Base-by-base conservation (phyloP, 2,888 invertebrate species). In the Drosophila neonasuta region DNA sequence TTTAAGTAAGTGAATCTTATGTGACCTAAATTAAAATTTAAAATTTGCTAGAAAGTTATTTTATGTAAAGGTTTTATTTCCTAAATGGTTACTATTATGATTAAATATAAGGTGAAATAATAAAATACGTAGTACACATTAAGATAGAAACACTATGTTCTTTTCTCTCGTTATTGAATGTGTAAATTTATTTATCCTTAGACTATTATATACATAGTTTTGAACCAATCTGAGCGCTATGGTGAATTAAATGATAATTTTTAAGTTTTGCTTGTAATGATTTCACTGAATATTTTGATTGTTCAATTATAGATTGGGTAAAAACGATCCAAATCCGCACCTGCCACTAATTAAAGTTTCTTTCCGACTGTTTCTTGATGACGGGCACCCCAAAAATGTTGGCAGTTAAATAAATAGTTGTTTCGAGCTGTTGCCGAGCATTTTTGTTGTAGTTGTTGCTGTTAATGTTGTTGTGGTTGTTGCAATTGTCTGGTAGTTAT, bases 331-430 rank as follows among this genome's bases (percentile, higher is more conserved):
- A 59, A 62, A 51, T 74, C 59, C 65, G 42, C 82, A 66, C 51
- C 77, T 77, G 75, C 29, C 55, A 65, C 70, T 80, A 84, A 80
- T 81, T 81, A 84, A 81, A 81, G 68, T 54, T 70, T 51, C 41
- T 44, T 55, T 65, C 32, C 49, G 65, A 73, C 67, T 74, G 71
- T 83, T 56, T 80, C 66, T 60, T 78, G 83, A 75, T 61, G 78
- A 68, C 54, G 41, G 30, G 52, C 48, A 36, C 36, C 13, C 61
- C 65, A 48, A 68, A 71, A 80, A 70, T 73, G 78, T 62, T 79
- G 69, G 68, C 74, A 77, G 79, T 77, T 79, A 77, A 77, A 74
- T 74, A 81, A 83, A 80, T 80, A 80, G 80, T 83, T 80, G 80
- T 80, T 77, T 63, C 64, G 54, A 50, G 66, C 68, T 79, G 65